phyloP scores from a whole-genome alignment of 1,140 invertebrate species.

The Drosophila saltans region DNA sequence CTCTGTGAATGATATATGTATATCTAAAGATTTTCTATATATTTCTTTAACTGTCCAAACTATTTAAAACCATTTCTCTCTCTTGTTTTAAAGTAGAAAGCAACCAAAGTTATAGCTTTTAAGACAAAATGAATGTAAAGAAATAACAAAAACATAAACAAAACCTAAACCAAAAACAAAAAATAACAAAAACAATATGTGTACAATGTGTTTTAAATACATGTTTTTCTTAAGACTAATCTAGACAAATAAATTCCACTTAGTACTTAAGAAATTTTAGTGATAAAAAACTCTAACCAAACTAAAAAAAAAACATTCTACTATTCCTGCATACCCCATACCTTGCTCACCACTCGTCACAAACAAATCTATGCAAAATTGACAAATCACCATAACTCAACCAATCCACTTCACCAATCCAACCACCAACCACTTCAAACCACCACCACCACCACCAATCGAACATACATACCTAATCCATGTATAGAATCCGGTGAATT shows the following conservation, averaged over 20 bases:
- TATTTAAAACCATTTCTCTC: constrained; percentile 17
- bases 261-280: not conserved
- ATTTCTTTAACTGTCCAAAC: constrained; percentile 9
- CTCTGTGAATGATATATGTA: constrained; percentile 41
- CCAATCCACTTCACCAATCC: constrained; percentile 46
- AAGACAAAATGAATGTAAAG: constrained; percentile 17
- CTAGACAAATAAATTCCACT: not conserved
- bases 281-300: not conserved
- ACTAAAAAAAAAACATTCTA: constrained; percentile 1
- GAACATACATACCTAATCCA: constrained; percentile 42
- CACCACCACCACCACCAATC: constrained; percentile 20
- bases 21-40: constrained; percentile 4
- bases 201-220: constrained; percentile 37
- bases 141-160: constrained; percentile 13
- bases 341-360: not conserved
- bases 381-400: constrained; percentile 20
- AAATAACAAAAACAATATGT: constrained; percentile 24
- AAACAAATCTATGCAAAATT: constrained; percentile 49
- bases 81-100: constrained; percentile 17
- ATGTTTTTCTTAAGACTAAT: constrained; percentile 18
- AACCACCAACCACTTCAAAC: constrained; percentile 34
- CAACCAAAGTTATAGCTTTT: constrained; percentile 8
- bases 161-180: not conserved
- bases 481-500: constrained; percentile 94
- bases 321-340: constrained; percentile 13